Conservation (phyloP, 1,140 invertebrate species). For the Pseudomyrmex gracilis region DNA sequence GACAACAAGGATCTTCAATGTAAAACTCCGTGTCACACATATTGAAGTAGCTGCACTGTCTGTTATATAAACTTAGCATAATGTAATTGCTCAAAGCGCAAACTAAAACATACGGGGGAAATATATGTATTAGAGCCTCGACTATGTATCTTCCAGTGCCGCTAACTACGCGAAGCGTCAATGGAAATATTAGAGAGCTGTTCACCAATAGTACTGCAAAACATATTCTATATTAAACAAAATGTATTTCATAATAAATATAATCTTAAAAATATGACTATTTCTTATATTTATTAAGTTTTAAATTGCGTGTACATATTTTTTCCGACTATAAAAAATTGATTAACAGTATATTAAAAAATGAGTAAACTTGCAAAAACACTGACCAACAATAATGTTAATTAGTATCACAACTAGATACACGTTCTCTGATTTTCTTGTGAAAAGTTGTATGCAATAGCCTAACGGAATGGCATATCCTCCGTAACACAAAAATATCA, state of each 20-base stretch:
- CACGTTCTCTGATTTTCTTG: slow-evolving; percentile 47
- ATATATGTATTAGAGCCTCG: slow-evolving; percentile 60
- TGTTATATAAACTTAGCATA: slow-evolving; percentile 65
- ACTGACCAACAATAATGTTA: slow-evolving; percentile 58
- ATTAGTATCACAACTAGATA: slow-evolving; percentile 63
- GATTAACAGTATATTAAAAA: neutral
- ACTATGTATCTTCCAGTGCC: slow-evolving; percentile 34
- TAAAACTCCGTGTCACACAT: slow-evolving; percentile 65
- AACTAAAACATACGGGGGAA: slow-evolving; percentile 65
- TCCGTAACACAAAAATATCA: slow-evolving; percentile 67
- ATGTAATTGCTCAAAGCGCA: slow-evolving; percentile 71
- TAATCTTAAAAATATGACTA: too few relatives aligned
- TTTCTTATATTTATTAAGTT: too few relatives aligned
- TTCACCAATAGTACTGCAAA: slow-evolving; percentile 65
- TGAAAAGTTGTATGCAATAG: slow-evolving; percentile 69
- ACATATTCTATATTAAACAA: slow-evolving; percentile 19
- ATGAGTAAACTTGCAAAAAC: neutral
- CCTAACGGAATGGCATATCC: slow-evolving; percentile 59
- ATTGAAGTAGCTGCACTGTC: slow-evolving; percentile 57
- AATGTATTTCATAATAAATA: neutral
- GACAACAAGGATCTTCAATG: slow-evolving; percentile 72
- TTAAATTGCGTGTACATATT: neutral
- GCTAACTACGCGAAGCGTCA: slow-evolving; percentile 42
- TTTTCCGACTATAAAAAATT: neutral
- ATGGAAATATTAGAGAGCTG: slow-evolving; percentile 62